Evolutionary conservation across 2,888 invertebrate genomes (phyloP).

Genomic region (Drosophila anceps): DNA sequence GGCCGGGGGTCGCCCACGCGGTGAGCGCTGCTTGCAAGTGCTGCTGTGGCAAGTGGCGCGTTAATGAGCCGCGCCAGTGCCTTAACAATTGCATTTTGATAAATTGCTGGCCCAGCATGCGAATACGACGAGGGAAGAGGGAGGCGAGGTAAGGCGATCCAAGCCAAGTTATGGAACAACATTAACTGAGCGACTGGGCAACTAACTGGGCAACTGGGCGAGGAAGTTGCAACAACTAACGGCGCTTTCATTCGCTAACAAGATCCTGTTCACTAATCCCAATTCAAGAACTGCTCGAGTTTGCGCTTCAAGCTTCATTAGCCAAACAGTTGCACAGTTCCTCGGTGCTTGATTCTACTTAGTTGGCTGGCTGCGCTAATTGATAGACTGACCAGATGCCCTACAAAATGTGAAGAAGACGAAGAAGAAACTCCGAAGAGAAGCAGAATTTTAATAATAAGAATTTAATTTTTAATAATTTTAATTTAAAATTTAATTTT

Average conservation of each 20-base stretch:
- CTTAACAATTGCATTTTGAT: slow-evolving; percentile 62
- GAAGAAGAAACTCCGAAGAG: too few species aligned
- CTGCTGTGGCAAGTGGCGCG: slow-evolving; percentile 49
- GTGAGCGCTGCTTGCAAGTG: slow-evolving; percentile 1
- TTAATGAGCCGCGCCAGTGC: slow-evolving; percentile 67
- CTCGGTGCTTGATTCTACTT: slow-evolving; percentile 6
- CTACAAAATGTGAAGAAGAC: not conserved
- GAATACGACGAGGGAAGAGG: not conserved
- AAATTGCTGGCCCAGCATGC: slow-evolving; percentile 53
- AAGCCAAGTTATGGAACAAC: slow-evolving; percentile 10
- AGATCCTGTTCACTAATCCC: slow-evolving; percentile 67
- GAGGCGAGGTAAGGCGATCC: not conserved
- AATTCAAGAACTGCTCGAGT: slow-evolving; percentile 45
- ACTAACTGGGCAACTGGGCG: too few species aligned
- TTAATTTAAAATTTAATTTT: too few species aligned
- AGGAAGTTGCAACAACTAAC: slow-evolving; percentile 53
- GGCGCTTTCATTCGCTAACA: slow-evolving; percentile 56
- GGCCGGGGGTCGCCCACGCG: slow-evolving; percentile 46
- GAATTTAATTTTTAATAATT: too few species aligned
- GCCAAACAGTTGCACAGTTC: slow-evolving; percentile 53
- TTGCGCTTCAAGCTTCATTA: slow-evolving; percentile 71
- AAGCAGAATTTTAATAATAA: too few species aligned
- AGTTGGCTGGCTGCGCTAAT: not conserved
- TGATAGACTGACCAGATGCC: not conserved
- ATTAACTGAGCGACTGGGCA: slow-evolving; percentile 4